Base-by-base conservation (phyloP, 2,113 vertebrate genomes). In the Scophthalmus maximus region DNA sequence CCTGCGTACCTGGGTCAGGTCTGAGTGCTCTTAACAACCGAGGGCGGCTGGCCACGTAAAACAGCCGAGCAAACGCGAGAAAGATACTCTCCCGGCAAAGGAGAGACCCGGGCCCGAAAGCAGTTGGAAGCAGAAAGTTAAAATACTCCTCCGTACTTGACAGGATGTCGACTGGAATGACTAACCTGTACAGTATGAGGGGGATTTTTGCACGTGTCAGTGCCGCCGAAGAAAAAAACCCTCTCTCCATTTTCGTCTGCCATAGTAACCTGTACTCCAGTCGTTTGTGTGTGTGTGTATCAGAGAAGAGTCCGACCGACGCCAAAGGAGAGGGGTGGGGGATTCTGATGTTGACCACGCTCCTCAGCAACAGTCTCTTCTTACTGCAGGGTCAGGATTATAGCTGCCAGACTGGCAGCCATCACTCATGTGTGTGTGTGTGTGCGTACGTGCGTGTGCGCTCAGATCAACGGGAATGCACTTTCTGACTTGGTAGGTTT, bases 1-100 rank as follows among this genome's bases (percentile, higher is more conserved):
- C 94, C 95, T 94, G 95, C 93, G 94, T 97, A 96, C 95, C 95
- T 97, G 95, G 87, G 91, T 97, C 95, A 95, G 94, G 96, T 97
- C 95, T 96, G 95, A 95, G 93, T 95, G 95, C 93, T 95, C 94
- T 94, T 95, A 96, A 96, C 96, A 95, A 95, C 95, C 93, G 86
- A 94, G 94, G 93, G 93, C 88, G 82, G 85, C 69, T 64, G 78
- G 82, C 75, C 82, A 86, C 68, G 60, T 85, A 91, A 32, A 88
- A 85, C 87, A 90, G 57, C 52, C 76, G 18, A 51, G 84, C 83
- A 77, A 87, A 86, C 72, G 73, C 1, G 63, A 75, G 77, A 66
- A 61, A 69, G 61, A 78, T 65, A 60, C 38, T 78, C 78, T 52
- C 26, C 36, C 49, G 11, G 72, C 78, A 70, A 25, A 57, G 32